Evolutionary conservation across 2,888 invertebrate species (phyloP), one percentile per base, ranked within the genome.

Genomic region (Hypsopygia costalis): DNA sequence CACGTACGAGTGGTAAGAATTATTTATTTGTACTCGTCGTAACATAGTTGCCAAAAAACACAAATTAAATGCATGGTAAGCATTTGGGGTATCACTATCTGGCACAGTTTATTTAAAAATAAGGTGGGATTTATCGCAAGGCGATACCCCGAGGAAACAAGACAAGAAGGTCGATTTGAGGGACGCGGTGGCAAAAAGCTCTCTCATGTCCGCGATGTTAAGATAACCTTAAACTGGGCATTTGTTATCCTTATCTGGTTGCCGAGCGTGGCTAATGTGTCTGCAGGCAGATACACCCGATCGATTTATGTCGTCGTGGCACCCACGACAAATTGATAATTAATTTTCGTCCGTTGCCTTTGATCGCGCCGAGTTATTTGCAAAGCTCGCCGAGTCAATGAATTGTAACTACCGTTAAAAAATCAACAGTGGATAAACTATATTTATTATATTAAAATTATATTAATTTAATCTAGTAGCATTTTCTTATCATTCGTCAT

Each of bases 251-350:
- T 86, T 87, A 88, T 88, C 86, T 81, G 58, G 62, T 68, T 79
- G 64, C 70, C 63, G 78, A 81, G 81, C 87, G 86, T 88, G 79
- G 86, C 86, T 86, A 85, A 87, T 87, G 85, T 78, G 86, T 72
- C 77, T 74, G 79, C 74, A 72, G 79, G 75, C 76, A 69, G 82
- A 81, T 81, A 82, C 72, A 75, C 70, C 65, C 78, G 86, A 85
- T 86, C 85, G 86, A 87, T 87, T 86, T 86, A 86, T 86, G 87
- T 87, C 83, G 78, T 77, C 72, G 73, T 77, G 81, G 81, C 82
- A 82, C 78, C 85, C 87, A 85, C 78, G 85, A 88, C 88, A 85
- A 88, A 88, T 88, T 87, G 85, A 79, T 86, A 87, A 87, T 87
- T 88, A 88, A 87, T 87, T 87, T 83, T 75, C 75, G 74, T 67